Conservation (phyloP, 2,797 vertebrate species). For the Enteromius unitaeniatus region DNA sequence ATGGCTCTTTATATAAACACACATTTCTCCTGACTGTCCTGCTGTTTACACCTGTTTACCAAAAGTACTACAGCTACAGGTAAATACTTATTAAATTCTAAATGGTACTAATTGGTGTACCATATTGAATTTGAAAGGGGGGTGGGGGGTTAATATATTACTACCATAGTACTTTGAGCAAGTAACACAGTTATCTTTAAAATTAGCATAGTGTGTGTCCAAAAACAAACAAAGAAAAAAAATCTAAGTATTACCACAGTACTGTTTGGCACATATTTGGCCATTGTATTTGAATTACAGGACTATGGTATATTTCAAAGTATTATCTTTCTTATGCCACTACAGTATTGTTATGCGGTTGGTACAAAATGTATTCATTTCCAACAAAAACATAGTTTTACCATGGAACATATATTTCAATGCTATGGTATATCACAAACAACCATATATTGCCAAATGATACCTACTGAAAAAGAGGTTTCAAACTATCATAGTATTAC, state of each 20-base stretch:
- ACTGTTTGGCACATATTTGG: not conserved
- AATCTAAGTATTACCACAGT: not conserved
- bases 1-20: constrained; percentile 49
- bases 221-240: not conserved
- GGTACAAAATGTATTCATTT: too few species aligned
- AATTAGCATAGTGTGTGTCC: not conserved
- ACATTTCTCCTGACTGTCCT: constrained; percentile 7
- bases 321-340: too few species aligned
- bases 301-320: too few species aligned
- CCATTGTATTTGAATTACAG: too few species aligned
- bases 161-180: not conserved
- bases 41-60: not conserved
- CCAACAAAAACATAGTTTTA: too few species aligned
- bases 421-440: too few species aligned
- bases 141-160: too few species aligned
- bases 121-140: not conserved
- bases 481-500: not conserved
- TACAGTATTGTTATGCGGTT: too few species aligned
- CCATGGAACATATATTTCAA: too few species aligned
- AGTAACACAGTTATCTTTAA: not conserved
- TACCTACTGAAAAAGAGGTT: too few species aligned
- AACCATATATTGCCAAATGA: too few species aligned
- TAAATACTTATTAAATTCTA: too few species aligned
- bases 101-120: not conserved
- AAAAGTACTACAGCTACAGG: not conserved